Evolutionary conservation across 2,888 invertebrate species (phyloP).

Genomic region (Acronicta leporina): DNA sequence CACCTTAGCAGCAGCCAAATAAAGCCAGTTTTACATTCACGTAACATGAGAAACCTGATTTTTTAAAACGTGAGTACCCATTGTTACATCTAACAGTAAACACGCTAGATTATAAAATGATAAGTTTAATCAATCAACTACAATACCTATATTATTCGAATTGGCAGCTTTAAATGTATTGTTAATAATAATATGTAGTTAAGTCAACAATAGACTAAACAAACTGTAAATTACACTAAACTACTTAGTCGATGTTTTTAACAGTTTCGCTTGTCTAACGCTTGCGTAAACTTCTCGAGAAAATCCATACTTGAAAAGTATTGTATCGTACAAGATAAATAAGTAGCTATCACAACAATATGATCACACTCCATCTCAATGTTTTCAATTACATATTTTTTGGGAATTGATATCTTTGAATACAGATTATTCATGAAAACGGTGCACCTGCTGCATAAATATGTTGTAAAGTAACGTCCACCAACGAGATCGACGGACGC

Average conservation of each 20-base stretch:
- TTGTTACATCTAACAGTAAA: not conserved
- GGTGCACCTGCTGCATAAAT: too few species aligned
- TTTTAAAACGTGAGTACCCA: slow-evolving; percentile 1
- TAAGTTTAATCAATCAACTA: not conserved
- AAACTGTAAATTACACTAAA: slow-evolving; percentile 1
- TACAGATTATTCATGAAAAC: too few species aligned
- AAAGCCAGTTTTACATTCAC: slow-evolving; percentile 5
- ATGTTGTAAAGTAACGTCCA: too few species aligned
- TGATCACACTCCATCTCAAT: slow-evolving; percentile 14
- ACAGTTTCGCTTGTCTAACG: slow-evolving; percentile 4
- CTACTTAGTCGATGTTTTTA: slow-evolving; percentile 6
- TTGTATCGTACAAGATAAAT: slow-evolving; percentile 13
- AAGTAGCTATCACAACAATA: slow-evolving; percentile 15
- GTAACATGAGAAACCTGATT: slow-evolving; percentile 8
- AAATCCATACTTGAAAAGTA: slow-evolving; percentile 13
- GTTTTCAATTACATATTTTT: not conserved
- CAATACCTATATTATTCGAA: not conserved
- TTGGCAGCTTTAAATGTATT: not conserved
- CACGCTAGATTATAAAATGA: not conserved
- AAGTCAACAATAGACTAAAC: slow-evolving; percentile 9
- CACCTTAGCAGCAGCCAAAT: slow-evolving; percentile 12
- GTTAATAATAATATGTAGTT: not conserved
- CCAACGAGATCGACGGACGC: too few species aligned
- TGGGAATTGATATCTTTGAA: too few species aligned
- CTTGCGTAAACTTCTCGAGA: slow-evolving; percentile 30